These are phyloP conservation scores for Polietes domitor DNA, from an alignment of 2,888 invertebrate genomes.

Conservation along the genomic window DNA sequence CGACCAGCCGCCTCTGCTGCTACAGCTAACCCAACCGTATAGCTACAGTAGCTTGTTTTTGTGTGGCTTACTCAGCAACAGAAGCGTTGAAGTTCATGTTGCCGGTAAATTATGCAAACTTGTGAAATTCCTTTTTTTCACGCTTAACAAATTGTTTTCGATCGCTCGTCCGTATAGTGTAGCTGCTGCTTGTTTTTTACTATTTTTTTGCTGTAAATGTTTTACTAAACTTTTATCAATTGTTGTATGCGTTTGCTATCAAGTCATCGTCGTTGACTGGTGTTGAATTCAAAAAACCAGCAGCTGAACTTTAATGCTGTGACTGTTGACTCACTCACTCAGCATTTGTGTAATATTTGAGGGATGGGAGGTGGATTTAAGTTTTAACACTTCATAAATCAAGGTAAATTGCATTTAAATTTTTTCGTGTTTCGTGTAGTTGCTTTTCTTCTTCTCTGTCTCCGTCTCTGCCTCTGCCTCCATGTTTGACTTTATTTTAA, in stretches of 20 bases:
- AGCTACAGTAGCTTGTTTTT: not conserved
- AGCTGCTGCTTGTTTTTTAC: too few relatives aligned
- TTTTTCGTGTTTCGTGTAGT: not conserved
- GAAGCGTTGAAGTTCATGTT: constrained; percentile 52
- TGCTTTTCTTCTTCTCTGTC: not conserved
- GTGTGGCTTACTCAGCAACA: not conserved
- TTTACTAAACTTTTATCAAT: too few relatives aligned
- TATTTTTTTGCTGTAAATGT: too few relatives aligned
- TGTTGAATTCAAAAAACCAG: too few relatives aligned
- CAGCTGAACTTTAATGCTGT: too few relatives aligned
- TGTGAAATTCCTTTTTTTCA: constrained; percentile 50
- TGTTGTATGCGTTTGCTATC: too few relatives aligned
- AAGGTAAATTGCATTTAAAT: constrained; percentile 49
- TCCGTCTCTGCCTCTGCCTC: too few relatives aligned
- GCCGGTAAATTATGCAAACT: constrained; percentile 60
- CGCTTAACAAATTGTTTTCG: constrained; percentile 11
- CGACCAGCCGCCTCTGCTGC: not conserved
- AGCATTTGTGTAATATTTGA: not conserved
- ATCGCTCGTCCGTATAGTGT: too few relatives aligned
- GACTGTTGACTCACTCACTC: too few relatives aligned
- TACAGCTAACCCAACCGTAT: not conserved
- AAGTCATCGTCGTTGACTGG: too few relatives aligned
- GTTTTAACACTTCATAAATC: constrained; percentile 54
- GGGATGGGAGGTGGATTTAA: constrained; percentile 19
- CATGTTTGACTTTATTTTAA: too few relatives aligned